Evolutionary conservation across 2,888 invertebrate species (phyloP), one percentile per base, ranked within the genome.

Genomic region (Microctonus hyperodae): DNA sequence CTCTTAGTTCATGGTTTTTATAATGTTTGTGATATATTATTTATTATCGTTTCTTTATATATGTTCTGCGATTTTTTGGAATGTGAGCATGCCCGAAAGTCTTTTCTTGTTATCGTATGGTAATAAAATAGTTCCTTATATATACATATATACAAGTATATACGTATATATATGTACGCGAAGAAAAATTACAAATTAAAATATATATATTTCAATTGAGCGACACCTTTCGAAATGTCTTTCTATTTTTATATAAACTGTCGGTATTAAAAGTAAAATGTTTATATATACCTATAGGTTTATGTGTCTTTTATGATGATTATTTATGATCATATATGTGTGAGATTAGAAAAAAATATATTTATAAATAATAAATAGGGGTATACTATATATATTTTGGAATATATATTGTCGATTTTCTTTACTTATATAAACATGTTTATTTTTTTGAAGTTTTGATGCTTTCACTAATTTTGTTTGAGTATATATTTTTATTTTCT

Each of bases 101-200:
- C 11, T 53, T 53, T 28, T 25, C n/a, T 16, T 4, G 13, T 28
- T n/a, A 53, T 23, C 25, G 25, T 7, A n/a, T n/a, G 4, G 11
- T 28, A 23, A 53, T 25, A 28, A 28, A 53, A 53, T 28, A 53
- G 25, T 53, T 3, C 5, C 22, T 1, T 7, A 53, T 53, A 25
- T 25, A 20, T 51, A 51, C 25, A 9, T 22, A 10, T 4, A 2
- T 44, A 4, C 13, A 13, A 6, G 16, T 44, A 10, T 44, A 44
- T 16, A 4, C 16, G 16, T 16, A 10, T 48, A 22, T 7, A 63
- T 68, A 67, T 69, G 63, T 62, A 44, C 35, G 63, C 63, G 68
- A 71, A 7, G 65, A 64, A 63, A 69, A 57, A 66, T 63, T 58
- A 65, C 64, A 63, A 44, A n/a, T n/a, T n/a, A 35, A 59, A 60